Conservation (phyloP, 1,140 invertebrate species). For the Onthophagus taurus region DNA sequence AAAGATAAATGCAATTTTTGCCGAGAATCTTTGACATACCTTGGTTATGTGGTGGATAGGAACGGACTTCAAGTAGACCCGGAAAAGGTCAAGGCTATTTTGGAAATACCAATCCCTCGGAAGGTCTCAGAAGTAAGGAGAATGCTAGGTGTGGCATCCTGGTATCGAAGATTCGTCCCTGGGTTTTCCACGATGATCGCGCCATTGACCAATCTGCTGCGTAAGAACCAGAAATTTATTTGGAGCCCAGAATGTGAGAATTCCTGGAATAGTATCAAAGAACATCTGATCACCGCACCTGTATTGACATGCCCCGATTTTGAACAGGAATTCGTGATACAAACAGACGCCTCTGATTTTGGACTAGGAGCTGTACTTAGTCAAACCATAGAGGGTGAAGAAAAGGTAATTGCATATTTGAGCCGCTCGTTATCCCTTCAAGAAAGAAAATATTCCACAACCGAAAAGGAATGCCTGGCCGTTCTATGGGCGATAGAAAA, state of each 20-base stretch:
- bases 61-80: conserved; percentile 5
- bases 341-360: conserved; percentile 11
- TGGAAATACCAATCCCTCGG: conserved; percentile 11
- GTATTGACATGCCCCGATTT: conserved; percentile 19
- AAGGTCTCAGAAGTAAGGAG: conserved; percentile 12
- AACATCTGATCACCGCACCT: conserved; percentile 9
- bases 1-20: conserved; percentile 10
- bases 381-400: neutral
- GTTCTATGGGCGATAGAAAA: conserved; percentile 3
- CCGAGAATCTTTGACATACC: neutral
- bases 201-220: conserved; percentile 9
- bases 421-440: neutral
- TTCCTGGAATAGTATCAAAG: conserved; percentile 26
- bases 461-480: too few relatives aligned
- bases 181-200: conserved; percentile 15
- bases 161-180: conserved; percentile 15
- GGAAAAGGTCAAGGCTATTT: too few relatives aligned
- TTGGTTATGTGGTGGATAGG: neutral
- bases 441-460: neutral
- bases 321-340: conserved; percentile 7
- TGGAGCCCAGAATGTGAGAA: neutral
- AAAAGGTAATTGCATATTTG: neutral
- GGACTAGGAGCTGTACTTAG: conserved; percentile 15
- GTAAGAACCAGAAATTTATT: neutral
- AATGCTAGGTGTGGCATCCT: conserved; percentile 10